A percentile compares a stretch with the other conserved stretches of the same genome.
Conservation (phyloP, 1,140 invertebrate genomes). For the Physella acuta region DNA sequence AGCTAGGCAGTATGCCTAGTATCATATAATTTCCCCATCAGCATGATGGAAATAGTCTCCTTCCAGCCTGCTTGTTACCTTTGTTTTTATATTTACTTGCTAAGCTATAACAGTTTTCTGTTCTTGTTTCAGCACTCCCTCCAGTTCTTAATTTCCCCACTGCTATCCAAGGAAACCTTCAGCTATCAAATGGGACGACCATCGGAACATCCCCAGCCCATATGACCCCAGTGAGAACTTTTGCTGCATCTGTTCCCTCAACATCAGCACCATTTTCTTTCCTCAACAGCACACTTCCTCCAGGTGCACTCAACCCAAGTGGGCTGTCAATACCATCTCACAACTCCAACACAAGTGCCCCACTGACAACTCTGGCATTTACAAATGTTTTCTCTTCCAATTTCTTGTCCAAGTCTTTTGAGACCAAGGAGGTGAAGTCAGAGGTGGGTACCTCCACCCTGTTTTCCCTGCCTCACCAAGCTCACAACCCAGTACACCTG, state of each 20-base stretch:
- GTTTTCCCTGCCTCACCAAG: background rate
- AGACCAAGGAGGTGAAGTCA: background rate
- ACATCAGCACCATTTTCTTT: conserved; percentile 15
- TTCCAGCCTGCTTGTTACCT: too few relatives aligned
- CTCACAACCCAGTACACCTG: background rate
- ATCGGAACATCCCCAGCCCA: background rate
- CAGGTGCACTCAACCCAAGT: too few relatives aligned
- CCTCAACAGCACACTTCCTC: background rate
- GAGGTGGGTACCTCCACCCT: background rate
- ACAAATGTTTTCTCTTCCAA: background rate
- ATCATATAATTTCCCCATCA: too few relatives aligned
- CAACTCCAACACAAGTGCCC: background rate
- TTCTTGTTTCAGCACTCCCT: background rate
- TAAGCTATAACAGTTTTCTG: too few relatives aligned
- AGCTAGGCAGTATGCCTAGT: too few relatives aligned
- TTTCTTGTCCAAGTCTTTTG: background rate
- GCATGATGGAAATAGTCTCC: too few relatives aligned
- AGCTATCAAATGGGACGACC: background rate
- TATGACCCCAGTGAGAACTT: background rate
- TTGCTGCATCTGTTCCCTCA: background rate
- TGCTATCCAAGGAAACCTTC: conserved; percentile 3
- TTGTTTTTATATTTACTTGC: too few relatives aligned
- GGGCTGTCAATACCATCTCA: background rate
- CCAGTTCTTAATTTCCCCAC: conserved; percentile 9
- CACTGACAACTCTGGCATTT: conserved; percentile 12